Evolutionary conservation across 2,113 vertebrate genomes (phyloP), one percentile per base, ranked within the genome.

Genomic region (Halichoeres trimaculatus): DNA sequence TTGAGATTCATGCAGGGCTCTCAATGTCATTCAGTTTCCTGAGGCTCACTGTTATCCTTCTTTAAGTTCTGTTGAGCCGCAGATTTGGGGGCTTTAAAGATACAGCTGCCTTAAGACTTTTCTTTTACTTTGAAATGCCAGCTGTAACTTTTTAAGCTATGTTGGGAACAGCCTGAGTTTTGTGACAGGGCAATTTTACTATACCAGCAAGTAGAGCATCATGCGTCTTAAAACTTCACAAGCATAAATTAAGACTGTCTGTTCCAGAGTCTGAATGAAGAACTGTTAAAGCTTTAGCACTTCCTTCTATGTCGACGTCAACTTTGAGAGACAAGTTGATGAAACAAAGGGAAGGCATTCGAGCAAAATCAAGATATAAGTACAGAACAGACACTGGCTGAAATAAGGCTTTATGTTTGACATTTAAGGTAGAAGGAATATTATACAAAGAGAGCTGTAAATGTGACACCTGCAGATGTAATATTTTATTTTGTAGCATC

Each of bases 41-140:
- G 13, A 65, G 69, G 76, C 50, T 61, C 59, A 50, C 26, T 40
- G 14, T 60, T 43, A 81, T 80, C 48, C 64, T 62, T 26, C 4
- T 19, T 55, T 60, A 13, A 59, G 16, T 34, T 11, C 70, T 66
- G 62, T 52, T 84, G 68, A 85, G 78, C 77, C 51, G 23, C 10
- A 48, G 84, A 88, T 90, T 89, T 86, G 50, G 40, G 13, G 22
- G 53, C 40, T 75, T 70, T 70, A 57, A 82, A 64, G 81, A 68
- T 71, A 56, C 10, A n/a, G 30, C 53, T 53, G 54, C 70, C 53
- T 60, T 62, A 64, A 24, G 82, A 58, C 47, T 9, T 50, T 60
- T 51, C 40, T 78, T 47, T 78, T 56, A 64, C 70, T 61, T 16
- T 22, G 51, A 81, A 62, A 81, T 36, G 30, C 56, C 10, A 23